Conservation (phyloP, 2,113 vertebrate genomes). For the Perccottus glenii region DNA sequence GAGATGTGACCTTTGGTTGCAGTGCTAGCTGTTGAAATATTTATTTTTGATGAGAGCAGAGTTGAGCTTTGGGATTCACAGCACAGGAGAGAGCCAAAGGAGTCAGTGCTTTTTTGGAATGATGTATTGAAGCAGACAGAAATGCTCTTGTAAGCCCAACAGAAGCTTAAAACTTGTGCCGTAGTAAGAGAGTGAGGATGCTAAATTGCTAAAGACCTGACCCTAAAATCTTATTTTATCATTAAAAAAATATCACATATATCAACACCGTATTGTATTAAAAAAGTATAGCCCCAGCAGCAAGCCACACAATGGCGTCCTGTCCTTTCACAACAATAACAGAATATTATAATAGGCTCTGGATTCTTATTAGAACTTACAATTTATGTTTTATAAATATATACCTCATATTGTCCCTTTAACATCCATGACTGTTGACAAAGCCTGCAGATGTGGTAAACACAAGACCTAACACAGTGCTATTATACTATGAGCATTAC, state of each 20-base stretch:
- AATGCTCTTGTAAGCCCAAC: slow-evolving; percentile 17
- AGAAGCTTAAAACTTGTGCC: background rate
- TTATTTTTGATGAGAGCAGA: slow-evolving; percentile 72
- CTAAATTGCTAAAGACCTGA: no score
- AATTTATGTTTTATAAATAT: no score
- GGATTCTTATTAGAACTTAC: no score
- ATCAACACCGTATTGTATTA: no score
- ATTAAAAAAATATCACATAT: no score
- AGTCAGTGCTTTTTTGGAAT: background rate
- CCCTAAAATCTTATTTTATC: no score
- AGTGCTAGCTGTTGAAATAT: slow-evolving; percentile 73
- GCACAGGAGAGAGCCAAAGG: slow-evolving; percentile 30
- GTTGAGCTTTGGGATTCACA: slow-evolving; percentile 24
- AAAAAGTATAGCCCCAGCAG: no score
- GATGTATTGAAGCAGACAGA: slow-evolving; percentile 18
- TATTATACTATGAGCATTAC: slow-evolving; percentile 19
- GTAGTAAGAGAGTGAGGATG: background rate
- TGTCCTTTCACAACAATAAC: no score
- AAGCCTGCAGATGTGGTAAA: no score
- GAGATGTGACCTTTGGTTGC: slow-evolving; percentile 65
- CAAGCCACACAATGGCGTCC: no score
- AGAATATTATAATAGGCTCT: background rate
- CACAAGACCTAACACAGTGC: background rate
- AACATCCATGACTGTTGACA: no score
- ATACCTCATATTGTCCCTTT: no score